Evolutionary conservation across 2,797 vertebrate species (phyloP).

Genomic region (Cossypha polioptera): DNA sequence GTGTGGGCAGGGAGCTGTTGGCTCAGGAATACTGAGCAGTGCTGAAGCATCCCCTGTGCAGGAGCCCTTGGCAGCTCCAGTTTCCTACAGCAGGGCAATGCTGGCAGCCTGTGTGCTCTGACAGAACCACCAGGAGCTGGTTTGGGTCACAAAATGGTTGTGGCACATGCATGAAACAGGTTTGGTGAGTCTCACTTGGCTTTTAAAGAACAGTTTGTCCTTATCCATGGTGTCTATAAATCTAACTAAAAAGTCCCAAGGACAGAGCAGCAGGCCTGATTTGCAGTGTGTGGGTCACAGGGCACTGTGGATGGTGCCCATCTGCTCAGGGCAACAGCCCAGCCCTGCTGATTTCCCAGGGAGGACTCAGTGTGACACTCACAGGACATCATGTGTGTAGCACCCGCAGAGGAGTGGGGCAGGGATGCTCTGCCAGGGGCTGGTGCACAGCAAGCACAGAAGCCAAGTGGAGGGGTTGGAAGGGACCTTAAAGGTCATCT

Average conservation of each 20-base stretch:
- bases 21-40: accelerated
- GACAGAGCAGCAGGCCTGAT: background rate
- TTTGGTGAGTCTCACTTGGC: background rate
- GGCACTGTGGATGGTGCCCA: accelerated
- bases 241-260: background rate
- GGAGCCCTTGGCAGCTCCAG: background rate
- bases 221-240: background rate
- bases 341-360: background rate
- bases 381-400: background rate
- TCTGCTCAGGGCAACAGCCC: background rate
- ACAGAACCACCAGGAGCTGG: background rate
- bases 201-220: background rate
- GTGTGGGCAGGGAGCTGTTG: background rate
- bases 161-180: accelerated
- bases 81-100: background rate
- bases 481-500: background rate
- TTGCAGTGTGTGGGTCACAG: background rate
- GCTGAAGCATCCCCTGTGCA: background rate
- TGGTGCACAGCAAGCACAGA: background rate
- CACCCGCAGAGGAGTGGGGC: background rate
- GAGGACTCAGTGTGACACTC: accelerated
- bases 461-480: background rate
- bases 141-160: background rate
- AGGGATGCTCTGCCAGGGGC: background rate
- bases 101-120: background rate